phyloP scores from a whole-genome alignment of 2,888 invertebrate genomes.

The Xestia c-nigrum region DNA sequence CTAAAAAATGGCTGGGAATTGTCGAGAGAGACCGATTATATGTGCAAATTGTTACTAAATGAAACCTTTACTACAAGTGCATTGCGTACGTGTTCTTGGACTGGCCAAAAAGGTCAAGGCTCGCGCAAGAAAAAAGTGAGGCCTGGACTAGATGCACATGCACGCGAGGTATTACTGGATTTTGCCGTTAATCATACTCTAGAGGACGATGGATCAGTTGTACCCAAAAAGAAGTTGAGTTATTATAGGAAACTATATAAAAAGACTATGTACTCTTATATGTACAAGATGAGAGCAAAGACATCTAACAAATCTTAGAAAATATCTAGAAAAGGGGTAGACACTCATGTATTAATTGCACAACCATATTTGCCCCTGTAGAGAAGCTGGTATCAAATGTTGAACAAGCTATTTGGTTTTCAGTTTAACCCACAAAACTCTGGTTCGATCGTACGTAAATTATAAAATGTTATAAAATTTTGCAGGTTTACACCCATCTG shows the following conservation, averaged over 20 bases:
- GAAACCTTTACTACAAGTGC: constrained; percentile 7
- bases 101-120: background rate
- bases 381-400: too few species aligned
- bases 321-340: too few species aligned
- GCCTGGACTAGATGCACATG: constrained; percentile 1
- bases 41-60: background rate
- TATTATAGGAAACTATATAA: rapidly evolving
- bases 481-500: too few species aligned
- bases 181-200: background rate
- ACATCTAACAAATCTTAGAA: too few species aligned
- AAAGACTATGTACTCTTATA: background rate
- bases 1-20: background rate
- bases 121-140: background rate
- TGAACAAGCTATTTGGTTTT: too few species aligned
- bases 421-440: too few species aligned
- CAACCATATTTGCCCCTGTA: too few species aligned
- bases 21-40: background rate
- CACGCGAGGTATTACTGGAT: background rate
- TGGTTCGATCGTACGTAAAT: too few species aligned
- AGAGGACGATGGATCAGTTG: background rate
- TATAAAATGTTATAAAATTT: too few species aligned
- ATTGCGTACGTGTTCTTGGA: constrained; percentile 3
- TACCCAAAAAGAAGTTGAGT: background rate
- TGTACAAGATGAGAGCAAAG: too few species aligned
- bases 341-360: too few species aligned